Evolutionary conservation across 2,797 vertebrate genomes (phyloP).

Genomic region (Salarias fasciatus): DNA sequence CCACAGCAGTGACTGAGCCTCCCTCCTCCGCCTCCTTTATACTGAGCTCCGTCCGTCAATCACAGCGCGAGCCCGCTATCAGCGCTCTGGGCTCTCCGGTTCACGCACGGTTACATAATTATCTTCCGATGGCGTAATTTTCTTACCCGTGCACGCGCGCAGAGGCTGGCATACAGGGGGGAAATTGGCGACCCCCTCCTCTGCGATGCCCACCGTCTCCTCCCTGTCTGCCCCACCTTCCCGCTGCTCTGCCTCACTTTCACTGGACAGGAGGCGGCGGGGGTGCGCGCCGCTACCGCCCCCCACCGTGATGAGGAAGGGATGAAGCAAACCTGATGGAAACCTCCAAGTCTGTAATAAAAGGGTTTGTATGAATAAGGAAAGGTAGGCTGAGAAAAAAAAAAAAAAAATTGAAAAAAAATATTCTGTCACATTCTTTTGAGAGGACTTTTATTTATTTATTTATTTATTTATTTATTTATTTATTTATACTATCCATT

Average conservation of each 20-base stretch:
- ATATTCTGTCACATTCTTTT: no score
- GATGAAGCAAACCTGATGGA: neutral
- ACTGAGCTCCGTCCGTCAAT: slow-evolving; percentile 83
- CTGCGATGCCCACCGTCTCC: slow-evolving; percentile 33
- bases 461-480: no score
- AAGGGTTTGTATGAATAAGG: no score
- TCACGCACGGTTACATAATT: slow-evolving; percentile 81
- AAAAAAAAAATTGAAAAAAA: no score
- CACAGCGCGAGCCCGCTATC: slow-evolving; percentile 61
- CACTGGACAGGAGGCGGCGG: slow-evolving; percentile 45
- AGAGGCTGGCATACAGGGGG: slow-evolving; percentile 1
- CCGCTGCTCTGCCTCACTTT: slow-evolving; percentile 50
- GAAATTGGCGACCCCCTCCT: no score
- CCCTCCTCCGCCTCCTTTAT: slow-evolving; percentile 76
- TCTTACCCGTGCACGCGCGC: slow-evolving; percentile 60
- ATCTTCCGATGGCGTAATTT: slow-evolving; percentile 77
- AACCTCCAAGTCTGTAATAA: no score
- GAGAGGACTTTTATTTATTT: no score
- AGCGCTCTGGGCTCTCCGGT: slow-evolving; percentile 66
- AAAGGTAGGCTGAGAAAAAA: no score
- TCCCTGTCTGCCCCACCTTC: slow-evolving; percentile 46
- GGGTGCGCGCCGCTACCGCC: slow-evolving; percentile 1
- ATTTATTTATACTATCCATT: no score
- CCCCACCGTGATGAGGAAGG: neutral
- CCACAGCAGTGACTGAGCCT: slow-evolving; percentile 55